Percentiles rank a stretch among this genome's conserved stretches.
phyloP scores from a whole-genome alignment of 2,113 vertebrate genomes.

The Eolophus roseicapilla region DNA sequence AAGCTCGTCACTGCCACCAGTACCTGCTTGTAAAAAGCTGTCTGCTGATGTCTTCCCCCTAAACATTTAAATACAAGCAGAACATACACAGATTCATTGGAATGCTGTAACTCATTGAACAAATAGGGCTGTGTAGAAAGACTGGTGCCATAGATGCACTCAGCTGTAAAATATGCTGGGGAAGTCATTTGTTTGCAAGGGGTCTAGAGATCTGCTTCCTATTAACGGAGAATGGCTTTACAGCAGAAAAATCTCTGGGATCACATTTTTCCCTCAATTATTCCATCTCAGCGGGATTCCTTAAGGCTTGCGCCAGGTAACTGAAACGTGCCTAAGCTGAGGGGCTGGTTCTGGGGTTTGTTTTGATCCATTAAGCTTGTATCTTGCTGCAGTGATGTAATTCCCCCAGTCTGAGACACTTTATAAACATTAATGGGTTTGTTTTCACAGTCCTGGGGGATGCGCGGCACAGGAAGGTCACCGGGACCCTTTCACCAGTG shows the following conservation, averaged over 20 bases:
- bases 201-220: constrained; percentile 52
- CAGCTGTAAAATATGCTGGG: constrained; percentile 50
- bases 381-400: neutral
- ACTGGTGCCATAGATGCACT: constrained; percentile 45
- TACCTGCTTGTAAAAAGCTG: constrained; percentile 45
- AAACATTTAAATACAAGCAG: constrained; percentile 26
- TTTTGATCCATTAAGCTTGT: constrained; percentile 33
- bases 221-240: neutral
- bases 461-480: neutral
- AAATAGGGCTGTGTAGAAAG: constrained; percentile 16
- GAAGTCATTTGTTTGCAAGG: constrained; percentile 23
- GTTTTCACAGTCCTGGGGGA: neutral
- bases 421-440: constrained; percentile 27
- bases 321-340: neutral
- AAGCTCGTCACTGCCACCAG: constrained; percentile 19
- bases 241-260: neutral
- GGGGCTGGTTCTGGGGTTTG: neutral
- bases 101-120: constrained; percentile 68
- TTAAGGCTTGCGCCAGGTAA: neutral
- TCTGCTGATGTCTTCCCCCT: constrained; percentile 2
- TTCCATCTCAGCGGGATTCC: constrained; percentile 16
- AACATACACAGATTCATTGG: neutral
- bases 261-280: constrained; percentile 40
- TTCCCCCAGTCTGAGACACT: constrained; percentile 1
- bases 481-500: neutral